phyloP scores from a whole-genome alignment of 2,113 vertebrate species.

The Oncorhynchus masou region DNA sequence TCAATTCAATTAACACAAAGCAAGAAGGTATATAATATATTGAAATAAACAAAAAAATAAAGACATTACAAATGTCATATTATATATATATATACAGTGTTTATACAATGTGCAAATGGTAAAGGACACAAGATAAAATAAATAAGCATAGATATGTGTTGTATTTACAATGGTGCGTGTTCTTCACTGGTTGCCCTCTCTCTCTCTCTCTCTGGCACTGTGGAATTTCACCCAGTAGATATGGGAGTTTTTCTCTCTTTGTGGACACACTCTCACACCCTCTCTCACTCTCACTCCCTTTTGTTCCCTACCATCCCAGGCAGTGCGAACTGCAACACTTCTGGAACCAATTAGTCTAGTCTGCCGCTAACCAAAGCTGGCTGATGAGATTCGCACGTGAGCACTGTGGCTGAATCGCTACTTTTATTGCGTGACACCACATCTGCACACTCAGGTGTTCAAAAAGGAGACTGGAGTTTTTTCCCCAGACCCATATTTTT shows the following conservation, averaged over 20 bases:
- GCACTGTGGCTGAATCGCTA: conserved; percentile 70
- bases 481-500: conserved; percentile 62
- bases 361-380: conserved; percentile 76
- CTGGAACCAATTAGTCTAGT: conserved; percentile 97
- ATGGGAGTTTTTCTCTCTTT: no score
- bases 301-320: conserved; percentile 69
- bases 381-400: conserved; percentile 96
- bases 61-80: no score
- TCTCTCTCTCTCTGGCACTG: conserved; percentile 9
- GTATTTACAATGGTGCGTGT: no score
- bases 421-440: conserved; percentile 80
- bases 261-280: conserved; percentile 44
- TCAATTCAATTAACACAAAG: no score
- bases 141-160: no score
- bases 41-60: no score
- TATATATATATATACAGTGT: no score
- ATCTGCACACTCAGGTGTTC: conserved; percentile 94
- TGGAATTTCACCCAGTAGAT: no score
- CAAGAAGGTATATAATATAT: no score
- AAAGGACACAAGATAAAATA: no score
- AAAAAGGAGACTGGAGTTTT: conserved; percentile 65
- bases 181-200: no score
- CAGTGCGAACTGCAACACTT: conserved; percentile 76
- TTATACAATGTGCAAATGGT: no score
- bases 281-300: conserved; percentile 35